Evolutionary conservation across 30 jellyfish, hydroid and myxozoan species (phyloP), one percentile per base, ranked within the genome.

Genomic region (Pelagia noctiluca): DNA sequence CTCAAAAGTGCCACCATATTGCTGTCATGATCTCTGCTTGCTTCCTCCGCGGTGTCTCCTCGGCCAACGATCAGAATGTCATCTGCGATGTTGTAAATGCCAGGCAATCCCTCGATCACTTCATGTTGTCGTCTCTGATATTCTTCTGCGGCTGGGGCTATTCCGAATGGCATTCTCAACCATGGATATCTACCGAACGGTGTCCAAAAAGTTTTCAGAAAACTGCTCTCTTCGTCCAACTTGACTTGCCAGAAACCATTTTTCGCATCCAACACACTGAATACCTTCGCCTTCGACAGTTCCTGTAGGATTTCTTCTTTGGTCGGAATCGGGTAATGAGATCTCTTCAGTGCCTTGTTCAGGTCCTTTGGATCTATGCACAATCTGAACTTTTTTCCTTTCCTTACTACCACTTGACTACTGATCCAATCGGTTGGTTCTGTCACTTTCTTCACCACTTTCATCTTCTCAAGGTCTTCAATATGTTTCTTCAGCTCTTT

Each of bases 161-260:
- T 71, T 16, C 84, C 78, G 46, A 71, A 71, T 34, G 78, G 84
- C 84, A 71, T 71, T 34, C 84, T 16, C 30, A 71, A 65, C 84
- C 84, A 71, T 37, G 28, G 77, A 65, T 65, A 65, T 34, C 35
- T 65, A 19, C 84, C 84, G 29, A 18, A 24, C 36, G 84, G 84
- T 16, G 36, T 37, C 78, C 84, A 71, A 37, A 71, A 71, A 12
- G 84, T 71, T 21, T 79, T 71, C 38, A 71, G 84, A 30, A 21
- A 71, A 34, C 72, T 26, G 25, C 80, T 67, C 25, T 11, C 12
- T 30, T 67, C 80, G 18, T 16, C 26, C 72, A 67, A 30, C 80
- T 67, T 67, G 16, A 67, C 80, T 10, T 67, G 80, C 12, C 18
- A 30, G 70, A 67, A 67, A 8, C 72, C 80, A 67, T 67, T n/a